Conservation (phyloP, 2,888 invertebrate genomes). For the Autographa pulchrina region DNA sequence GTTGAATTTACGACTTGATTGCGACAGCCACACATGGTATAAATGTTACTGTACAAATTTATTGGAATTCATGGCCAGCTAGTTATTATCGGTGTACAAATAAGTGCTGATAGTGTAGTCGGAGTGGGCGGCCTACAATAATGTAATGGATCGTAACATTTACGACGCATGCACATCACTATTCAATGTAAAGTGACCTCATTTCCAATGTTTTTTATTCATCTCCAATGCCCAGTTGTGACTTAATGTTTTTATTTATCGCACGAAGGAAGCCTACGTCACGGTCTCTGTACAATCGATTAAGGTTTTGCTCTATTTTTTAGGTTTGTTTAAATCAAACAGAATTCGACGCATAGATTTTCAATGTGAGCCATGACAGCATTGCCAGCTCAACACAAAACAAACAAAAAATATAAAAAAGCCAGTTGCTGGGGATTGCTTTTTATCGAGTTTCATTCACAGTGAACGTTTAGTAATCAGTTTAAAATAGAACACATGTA, state of each 20-base stretch:
- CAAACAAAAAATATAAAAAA: conserved; percentile 40
- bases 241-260: conserved; percentile 49
- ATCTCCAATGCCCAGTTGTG: conserved; percentile 52
- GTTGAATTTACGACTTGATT: conserved; percentile 54
- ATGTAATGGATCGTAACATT: conserved; percentile 60
- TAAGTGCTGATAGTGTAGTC: conserved; percentile 55
- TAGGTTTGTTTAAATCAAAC: conserved; percentile 57
- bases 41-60: conserved; percentile 60
- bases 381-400: conserved; percentile 35
- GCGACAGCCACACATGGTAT: conserved; percentile 49
- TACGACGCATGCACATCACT: conserved; percentile 58
- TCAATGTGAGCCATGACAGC: conserved; percentile 44
- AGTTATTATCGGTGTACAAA: conserved; percentile 63
- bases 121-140: conserved; percentile 54
- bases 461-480: conserved; percentile 27
- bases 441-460: conserved; percentile 34
- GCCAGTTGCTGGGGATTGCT: conserved; percentile 30
- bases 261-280: conserved; percentile 58
- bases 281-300: conserved; percentile 64
- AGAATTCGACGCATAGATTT: conserved; percentile 61
- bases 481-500: conserved; percentile 20
- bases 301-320: conserved; percentile 64
- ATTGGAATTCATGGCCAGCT: conserved; percentile 66
- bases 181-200: conserved; percentile 68
- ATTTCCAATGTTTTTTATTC: conserved; percentile 68